phyloP scores from a whole-genome alignment of 2,888 invertebrate genomes.

The Tipula lateralis region DNA sequence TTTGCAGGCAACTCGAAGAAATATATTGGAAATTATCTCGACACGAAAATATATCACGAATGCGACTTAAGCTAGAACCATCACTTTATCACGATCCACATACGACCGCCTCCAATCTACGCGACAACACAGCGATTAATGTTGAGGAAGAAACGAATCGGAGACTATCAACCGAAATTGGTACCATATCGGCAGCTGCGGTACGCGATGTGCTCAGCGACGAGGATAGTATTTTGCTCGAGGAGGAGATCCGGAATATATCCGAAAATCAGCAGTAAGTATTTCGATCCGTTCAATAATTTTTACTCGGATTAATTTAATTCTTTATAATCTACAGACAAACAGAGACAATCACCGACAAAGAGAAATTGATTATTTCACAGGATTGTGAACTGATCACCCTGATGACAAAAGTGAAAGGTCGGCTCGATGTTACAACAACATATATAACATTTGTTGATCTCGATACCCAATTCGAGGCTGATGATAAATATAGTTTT shows the following conservation, averaged over 20 bases:
- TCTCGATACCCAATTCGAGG: conserved; percentile 50
- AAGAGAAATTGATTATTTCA: conserved; percentile 52
- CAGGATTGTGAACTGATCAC: conserved; percentile 61
- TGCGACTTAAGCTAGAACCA: conserved; percentile 58
- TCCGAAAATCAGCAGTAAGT: conserved; percentile 47
- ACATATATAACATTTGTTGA: conserved; percentile 57
- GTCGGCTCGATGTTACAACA: conserved; percentile 58
- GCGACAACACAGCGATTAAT: conserved; percentile 53
- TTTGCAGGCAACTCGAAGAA: conserved; percentile 45
- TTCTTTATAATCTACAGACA: too few relatives aligned
- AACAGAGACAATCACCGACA: neutral
- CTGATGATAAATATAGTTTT: conserved; percentile 51
- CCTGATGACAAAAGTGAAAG: conserved; percentile 56
- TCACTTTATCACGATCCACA: conserved; percentile 56
- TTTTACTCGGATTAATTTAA: neutral
- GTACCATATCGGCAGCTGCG: conserved; percentile 49
- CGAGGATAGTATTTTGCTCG: conserved; percentile 48
- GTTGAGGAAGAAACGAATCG: conserved; percentile 35
- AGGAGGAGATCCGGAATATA: conserved; percentile 50
- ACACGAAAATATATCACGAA: conserved; percentile 58
- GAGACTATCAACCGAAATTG: conserved; percentile 46
- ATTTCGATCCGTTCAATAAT: neutral
- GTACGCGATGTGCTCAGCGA: conserved; percentile 49
- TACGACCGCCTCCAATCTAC: conserved; percentile 54
- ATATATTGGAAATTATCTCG: conserved; percentile 57